These are phyloP conservation scores for Elymnias hypermnestra DNA, from an alignment of 1,140 invertebrate species.

Conservation along the genomic window DNA sequence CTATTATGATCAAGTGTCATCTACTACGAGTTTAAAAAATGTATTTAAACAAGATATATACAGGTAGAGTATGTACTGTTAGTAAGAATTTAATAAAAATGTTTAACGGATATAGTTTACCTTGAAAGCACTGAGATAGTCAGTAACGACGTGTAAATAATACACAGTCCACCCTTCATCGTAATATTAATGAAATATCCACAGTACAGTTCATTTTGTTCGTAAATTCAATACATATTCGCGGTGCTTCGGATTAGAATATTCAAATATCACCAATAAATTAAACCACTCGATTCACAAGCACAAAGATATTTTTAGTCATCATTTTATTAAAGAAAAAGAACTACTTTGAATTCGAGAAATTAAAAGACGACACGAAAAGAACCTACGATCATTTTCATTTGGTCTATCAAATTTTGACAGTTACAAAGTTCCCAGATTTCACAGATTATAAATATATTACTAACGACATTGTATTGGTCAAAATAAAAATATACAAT, in stretches of 20 bases:
- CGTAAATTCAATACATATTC: constrained; percentile 58
- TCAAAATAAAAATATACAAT: constrained; percentile 20
- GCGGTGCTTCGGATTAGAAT: constrained; percentile 33
- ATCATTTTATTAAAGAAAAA: constrained; percentile 11
- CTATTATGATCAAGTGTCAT: no score
- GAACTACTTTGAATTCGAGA: constrained; percentile 23
- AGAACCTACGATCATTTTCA: constrained; percentile 36
- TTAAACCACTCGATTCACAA: constrained; percentile 28
- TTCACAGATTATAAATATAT: constrained; percentile 19
- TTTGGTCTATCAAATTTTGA: constrained; percentile 48
- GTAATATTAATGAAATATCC: constrained; percentile 68
- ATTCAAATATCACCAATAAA: constrained; percentile 31
- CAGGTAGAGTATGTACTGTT: no score
- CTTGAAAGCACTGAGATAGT: constrained; percentile 77
- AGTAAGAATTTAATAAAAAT: no score
- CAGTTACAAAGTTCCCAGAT: constrained; percentile 40
- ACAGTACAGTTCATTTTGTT: constrained; percentile 71
- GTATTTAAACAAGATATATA: no score
- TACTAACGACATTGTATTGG: constrained; percentile 31
- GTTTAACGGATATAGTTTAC: constrained; percentile 37
- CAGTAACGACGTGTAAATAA: constrained; percentile 77
- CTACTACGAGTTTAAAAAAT: no score
- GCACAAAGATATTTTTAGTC: constrained; percentile 28
- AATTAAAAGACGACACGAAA: constrained; percentile 41
- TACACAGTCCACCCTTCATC: constrained; percentile 77